These are phyloP conservation scores for Drosophila melanosoma DNA, from an alignment of 2,888 invertebrate species.

Conservation along the genomic window DNA sequence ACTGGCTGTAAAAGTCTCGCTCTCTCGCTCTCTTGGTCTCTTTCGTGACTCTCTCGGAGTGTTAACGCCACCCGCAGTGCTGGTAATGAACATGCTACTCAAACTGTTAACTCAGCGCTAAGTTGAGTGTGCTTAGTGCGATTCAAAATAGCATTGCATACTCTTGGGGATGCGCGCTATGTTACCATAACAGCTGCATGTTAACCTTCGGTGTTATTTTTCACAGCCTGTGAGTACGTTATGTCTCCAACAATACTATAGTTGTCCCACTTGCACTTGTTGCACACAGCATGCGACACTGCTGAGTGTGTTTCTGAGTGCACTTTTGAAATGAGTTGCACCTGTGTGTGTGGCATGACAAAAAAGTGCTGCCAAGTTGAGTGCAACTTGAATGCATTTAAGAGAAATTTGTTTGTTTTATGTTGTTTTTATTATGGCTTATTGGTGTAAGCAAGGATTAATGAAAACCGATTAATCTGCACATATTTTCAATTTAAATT, in stretches of 20 bases:
- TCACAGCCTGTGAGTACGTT: constrained; percentile 24
- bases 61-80: constrained; percentile 41
- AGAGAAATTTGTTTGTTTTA: constrained; percentile 3
- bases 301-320: constrained; percentile 29
- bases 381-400: constrained; percentile 33
- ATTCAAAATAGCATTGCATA: constrained; percentile 30
- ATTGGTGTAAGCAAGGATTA: not conserved
- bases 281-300: not conserved
- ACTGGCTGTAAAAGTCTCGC: constrained; percentile 19
- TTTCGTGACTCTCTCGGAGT: constrained; percentile 16
- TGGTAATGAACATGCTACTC: constrained; percentile 45
- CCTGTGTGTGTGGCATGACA: constrained; percentile 13
- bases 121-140: constrained; percentile 35
- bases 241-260: constrained; percentile 1
- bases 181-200: constrained; percentile 36
- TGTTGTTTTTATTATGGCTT: not conserved
- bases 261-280: constrained; percentile 48
- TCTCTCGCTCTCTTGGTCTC: constrained; percentile 8
- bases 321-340: constrained; percentile 21
- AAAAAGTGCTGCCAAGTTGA: constrained; percentile 54
- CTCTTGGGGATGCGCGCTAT: constrained; percentile 46
- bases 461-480: not conserved
- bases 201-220: not conserved
- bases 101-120: constrained; percentile 32
- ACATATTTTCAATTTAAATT: not conserved